Base-by-base conservation (phyloP, 2,797 vertebrate genomes). In the Siniperca scherzeri region DNA sequence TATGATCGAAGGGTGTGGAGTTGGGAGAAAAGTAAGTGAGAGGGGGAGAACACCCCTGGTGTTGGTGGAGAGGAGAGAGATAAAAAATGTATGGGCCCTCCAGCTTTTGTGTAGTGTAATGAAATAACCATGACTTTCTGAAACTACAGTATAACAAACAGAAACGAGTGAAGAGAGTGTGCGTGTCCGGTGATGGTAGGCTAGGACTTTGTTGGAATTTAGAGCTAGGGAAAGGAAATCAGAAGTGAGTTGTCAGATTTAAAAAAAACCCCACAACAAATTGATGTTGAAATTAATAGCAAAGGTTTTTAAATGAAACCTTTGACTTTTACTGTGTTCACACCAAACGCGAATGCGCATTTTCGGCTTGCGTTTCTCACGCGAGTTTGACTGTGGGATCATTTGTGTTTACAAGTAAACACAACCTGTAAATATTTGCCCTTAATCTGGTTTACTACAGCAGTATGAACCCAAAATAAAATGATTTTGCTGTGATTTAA, bases 11-110 rank as follows among this genome's bases (percentile, higher is more conserved):
- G 38, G 53, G 38, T 53, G 61, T 27, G 52, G 16, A 22, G 50
- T 74, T 74, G 17, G 38, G 17, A 59, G 36, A 36, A 33, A 66
- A 57, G 38, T 69, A 59, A 57, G 59, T 65, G 44, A 57, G 42
- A 57, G 65, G 40, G 4, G 30, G 11, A 74, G 25, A 73, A 16
- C 8, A 48, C 16, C 46, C 17, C 46, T 14, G n/a, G 67, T 71
- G 60, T 52, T 82, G 44, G 17, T 25, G 68, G 22, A 61, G 48
- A 73, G 48, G 22, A 21, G 25, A n/a, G 14, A 38, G 14, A 74
- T 71, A 27, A 57, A 11, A 69, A 61, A 60, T 38, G 1, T 11
- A 38, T 79, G 40, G 38, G 59, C 59, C 57, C 66, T 65, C n/a
- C 42, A 78, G 59, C 65, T 60, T 70, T 55, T 1, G 22, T 55